Conservation (phyloP, 1,140 invertebrate genomes). For the Dryas iulia region DNA sequence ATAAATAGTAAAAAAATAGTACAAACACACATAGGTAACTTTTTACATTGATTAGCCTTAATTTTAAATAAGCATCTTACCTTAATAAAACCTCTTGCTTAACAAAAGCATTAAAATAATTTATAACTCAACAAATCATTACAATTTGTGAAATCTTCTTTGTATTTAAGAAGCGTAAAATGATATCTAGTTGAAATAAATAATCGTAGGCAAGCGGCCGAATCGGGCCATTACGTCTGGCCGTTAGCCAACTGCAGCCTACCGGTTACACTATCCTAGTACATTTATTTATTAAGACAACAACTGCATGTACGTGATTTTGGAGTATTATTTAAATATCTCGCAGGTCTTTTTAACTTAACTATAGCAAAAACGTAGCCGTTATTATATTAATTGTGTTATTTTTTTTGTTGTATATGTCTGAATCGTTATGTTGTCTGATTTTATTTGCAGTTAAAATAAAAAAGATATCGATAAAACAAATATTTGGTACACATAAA, state of each 20-base stretch:
- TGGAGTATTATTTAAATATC: neutral
- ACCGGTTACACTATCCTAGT: slow-evolving; percentile 25
- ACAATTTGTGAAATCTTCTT: neutral
- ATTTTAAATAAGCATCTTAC: no score
- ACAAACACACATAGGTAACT: neutral
- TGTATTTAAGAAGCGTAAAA: slow-evolving; percentile 28
- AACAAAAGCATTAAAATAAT: neutral
- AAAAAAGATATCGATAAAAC: no score
- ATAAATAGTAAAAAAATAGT: no score
- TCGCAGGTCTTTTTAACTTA: neutral
- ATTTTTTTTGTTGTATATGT: no score
- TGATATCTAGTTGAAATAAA: slow-evolving; percentile 26
- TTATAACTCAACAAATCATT: neutral
- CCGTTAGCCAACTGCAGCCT: slow-evolving; percentile 34
- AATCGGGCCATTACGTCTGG: slow-evolving; percentile 43
- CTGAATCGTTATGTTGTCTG: no score
- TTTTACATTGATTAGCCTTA: no score
- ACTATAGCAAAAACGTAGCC: neutral
- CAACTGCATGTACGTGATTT: slow-evolving; percentile 4
- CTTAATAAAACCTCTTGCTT: no score
- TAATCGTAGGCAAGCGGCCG: slow-evolving; percentile 23
- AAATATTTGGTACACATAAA: no score
- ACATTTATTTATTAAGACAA: slow-evolving; percentile 26
- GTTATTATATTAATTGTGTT: no score
- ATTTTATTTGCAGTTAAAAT: no score